Conservation (phyloP, 2,888 invertebrate species). For the Nemurella pictetii region DNA sequence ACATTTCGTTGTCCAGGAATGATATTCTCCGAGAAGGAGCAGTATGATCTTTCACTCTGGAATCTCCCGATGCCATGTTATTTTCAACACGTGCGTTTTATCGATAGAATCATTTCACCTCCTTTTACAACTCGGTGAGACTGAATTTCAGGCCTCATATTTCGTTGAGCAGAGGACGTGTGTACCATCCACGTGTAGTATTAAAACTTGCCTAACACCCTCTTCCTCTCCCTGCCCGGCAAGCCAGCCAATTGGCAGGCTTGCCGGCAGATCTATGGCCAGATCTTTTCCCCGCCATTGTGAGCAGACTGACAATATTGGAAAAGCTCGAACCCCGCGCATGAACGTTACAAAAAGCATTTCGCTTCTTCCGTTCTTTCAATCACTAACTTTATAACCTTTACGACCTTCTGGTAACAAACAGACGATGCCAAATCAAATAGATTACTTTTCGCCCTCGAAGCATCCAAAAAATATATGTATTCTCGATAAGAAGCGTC, state of each 20-base stretch:
- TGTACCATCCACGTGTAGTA: background rate
- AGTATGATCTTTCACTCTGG: too few relatives aligned
- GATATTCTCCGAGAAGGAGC: too few relatives aligned
- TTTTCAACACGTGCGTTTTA: too few relatives aligned
- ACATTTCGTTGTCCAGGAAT: too few relatives aligned
- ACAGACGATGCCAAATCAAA: constrained; percentile 36
- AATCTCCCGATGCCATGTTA: too few relatives aligned
- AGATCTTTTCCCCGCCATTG: background rate
- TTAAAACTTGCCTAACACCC: background rate
- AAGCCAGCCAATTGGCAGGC: background rate
- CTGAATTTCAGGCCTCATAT: too few relatives aligned
- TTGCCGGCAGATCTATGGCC: background rate
- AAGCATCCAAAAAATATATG: constrained; percentile 8
- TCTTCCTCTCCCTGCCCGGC: background rate
- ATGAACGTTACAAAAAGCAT: background rate
- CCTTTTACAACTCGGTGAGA: too few relatives aligned
- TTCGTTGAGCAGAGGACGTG: too few relatives aligned
- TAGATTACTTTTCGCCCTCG: constrained; percentile 35
- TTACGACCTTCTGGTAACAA: constrained; percentile 24
- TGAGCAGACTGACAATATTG: background rate
- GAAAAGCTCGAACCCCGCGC: background rate
- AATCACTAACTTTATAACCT: constrained; percentile 37
- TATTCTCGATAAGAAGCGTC: background rate
- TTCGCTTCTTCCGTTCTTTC: constrained; percentile 21
- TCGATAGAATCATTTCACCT: too few relatives aligned